Conservation (phyloP, 2,113 vertebrate species). For the Notarius quadriscutis region DNA sequence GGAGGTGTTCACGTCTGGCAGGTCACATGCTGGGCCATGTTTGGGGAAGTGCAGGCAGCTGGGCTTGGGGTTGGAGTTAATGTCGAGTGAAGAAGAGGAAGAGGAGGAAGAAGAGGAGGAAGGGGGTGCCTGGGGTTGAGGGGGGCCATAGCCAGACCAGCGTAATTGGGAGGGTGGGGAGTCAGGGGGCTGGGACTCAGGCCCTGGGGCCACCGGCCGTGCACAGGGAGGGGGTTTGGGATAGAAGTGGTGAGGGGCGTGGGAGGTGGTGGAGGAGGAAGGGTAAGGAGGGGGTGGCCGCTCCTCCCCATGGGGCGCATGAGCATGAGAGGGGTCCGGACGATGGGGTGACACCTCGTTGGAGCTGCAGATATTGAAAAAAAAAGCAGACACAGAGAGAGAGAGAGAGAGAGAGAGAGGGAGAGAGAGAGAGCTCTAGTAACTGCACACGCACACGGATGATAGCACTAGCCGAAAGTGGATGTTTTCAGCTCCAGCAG, state of each 20-base stretch:
- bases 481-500: conserved; percentile 44
- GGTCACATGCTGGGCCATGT: conserved; percentile 72
- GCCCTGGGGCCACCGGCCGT: conserved; percentile 74
- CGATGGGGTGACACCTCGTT: conserved; percentile 79
- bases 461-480: conserved; percentile 60
- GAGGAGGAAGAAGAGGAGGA: conserved; percentile 73
- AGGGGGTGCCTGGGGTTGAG: conserved; percentile 68
- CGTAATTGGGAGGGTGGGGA: conserved; percentile 71
- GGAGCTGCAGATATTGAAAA: conserved; percentile 81
- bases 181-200: conserved; percentile 73
- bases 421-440: conserved; percentile 68
- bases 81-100: conserved; percentile 78
- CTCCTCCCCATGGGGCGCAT: conserved; percentile 73
- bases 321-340: conserved; percentile 80
- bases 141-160: conserved; percentile 76
- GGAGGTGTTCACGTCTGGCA: conserved; percentile 73
- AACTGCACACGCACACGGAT: conserved; percentile 69
- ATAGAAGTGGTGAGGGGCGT: conserved; percentile 69
- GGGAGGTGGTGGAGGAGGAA: conserved; percentile 58
- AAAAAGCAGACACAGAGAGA: conserved; percentile 69
- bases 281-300: conserved; percentile 75
- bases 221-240: conserved; percentile 74
- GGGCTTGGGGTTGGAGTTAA: conserved; percentile 81
- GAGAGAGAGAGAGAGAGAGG: conserved; percentile 29
- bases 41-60: conserved; percentile 81